Conservation (phyloP, 1,140 invertebrate genomes). For the Glomeris maerens region DNA sequence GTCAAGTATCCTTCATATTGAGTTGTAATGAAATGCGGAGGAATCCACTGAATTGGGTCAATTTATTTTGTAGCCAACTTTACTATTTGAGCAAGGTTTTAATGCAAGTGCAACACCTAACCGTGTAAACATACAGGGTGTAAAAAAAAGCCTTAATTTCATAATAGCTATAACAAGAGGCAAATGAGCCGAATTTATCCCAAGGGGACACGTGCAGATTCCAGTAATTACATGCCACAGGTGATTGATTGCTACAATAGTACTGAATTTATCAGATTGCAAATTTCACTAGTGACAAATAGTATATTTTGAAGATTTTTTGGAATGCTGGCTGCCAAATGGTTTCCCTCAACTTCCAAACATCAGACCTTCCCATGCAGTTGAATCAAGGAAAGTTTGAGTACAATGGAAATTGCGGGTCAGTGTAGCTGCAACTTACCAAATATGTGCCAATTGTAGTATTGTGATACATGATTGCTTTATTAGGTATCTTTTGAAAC, state of each 20-base stretch:
- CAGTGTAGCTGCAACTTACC: conserved; percentile 15
- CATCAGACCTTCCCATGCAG: conserved; percentile 97
- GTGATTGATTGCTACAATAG: conserved; percentile 39
- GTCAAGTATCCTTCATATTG: conserved; percentile 54
- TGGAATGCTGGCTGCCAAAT: conserved; percentile 78
- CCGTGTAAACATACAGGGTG: neutral
- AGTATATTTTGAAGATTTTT: conserved; percentile 36
- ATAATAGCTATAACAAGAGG: conserved; percentile 77
- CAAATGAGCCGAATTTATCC: conserved; percentile 99
- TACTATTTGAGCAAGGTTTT: neutral
- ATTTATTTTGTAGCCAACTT: conserved; percentile 7
- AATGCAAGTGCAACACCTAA: neutral
- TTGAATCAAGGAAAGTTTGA: conserved; percentile 99
- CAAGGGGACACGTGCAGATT: conserved; percentile 94
- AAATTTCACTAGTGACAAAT: neutral
- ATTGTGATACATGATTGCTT: conserved; percentile 35
- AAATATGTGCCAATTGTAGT: neutral
- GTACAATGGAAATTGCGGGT: conserved; percentile 72
- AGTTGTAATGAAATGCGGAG: neutral
- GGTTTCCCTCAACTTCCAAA: conserved; percentile 99
- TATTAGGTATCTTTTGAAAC: conserved; percentile 94
- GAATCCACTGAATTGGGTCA: neutral
- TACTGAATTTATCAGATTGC: neutral
- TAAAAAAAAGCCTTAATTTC: conserved; percentile 4
- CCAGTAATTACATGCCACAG: conserved; percentile 99